phyloP scores from a whole-genome alignment of 35 echinoderm and acorn worm genomes.

The Hemicentrotus pulcherrimus region DNA sequence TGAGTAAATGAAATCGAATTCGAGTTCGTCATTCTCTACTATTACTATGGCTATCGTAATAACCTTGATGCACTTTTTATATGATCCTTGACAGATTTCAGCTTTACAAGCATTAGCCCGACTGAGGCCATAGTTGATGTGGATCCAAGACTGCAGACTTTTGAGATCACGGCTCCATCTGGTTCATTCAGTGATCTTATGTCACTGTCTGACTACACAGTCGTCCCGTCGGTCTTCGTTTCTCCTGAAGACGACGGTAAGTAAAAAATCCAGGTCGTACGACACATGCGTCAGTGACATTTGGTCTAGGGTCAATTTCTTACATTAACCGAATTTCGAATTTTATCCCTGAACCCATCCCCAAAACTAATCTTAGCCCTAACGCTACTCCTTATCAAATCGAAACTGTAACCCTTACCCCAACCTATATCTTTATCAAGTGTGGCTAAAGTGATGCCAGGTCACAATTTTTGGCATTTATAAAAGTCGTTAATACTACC shows the following conservation, averaged over 20 bases:
- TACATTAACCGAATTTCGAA: too few species aligned
- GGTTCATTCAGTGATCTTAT: neutral
- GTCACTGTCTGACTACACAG: conserved; percentile 40
- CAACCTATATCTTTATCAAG: too few species aligned
- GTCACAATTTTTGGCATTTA: too few species aligned
- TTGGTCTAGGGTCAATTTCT: too few species aligned
- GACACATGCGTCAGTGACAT: too few species aligned
- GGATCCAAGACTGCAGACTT: neutral
- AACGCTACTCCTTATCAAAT: too few species aligned
- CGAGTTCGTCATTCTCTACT: neutral
- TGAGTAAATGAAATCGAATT: too few species aligned
- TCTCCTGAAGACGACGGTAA: conserved; percentile 32
- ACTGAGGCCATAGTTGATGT: neutral
- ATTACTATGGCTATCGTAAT: neutral
- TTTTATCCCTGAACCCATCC: too few species aligned
- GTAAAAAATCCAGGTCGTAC: neutral
- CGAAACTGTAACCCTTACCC: too few species aligned
- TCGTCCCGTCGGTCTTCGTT: neutral
- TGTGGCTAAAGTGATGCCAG: too few species aligned
- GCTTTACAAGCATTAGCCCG: neutral
- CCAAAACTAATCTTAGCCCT: too few species aligned
- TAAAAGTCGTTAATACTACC: too few species aligned
- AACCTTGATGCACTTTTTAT: neutral
- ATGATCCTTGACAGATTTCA: neutral
- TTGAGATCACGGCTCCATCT: neutral